Evolutionary conservation across 2,888 invertebrate genomes (phyloP).

Genomic region (Patella pellucida): DNA sequence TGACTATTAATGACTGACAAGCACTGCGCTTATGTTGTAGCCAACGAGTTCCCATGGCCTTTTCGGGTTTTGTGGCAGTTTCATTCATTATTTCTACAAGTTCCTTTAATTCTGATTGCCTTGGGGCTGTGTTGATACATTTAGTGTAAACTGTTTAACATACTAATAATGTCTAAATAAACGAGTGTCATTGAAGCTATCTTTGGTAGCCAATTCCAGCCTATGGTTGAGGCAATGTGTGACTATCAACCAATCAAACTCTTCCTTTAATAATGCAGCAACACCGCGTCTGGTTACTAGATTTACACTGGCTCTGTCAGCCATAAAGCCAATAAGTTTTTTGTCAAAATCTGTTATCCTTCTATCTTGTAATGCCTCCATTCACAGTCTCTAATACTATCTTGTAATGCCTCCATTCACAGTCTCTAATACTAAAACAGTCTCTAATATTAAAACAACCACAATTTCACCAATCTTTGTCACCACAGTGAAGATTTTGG

Average conservation of each 20-base stretch:
- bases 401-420: no score
- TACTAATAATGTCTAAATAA: not conserved
- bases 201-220: constrained; percentile 9
- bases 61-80: not conserved
- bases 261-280: not conserved
- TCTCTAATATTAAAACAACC: no score
- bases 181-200: not conserved
- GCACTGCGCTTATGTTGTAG: constrained; percentile 12
- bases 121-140: constrained; percentile 15
- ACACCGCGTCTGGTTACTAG: not conserved
- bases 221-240: constrained; percentile 16
- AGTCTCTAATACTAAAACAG: no score
- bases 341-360: no score
- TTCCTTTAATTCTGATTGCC: not conserved
- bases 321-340: no score
- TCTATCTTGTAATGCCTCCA: no score
- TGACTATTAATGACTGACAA: constrained; percentile 11
- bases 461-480: no score
- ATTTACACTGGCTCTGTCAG: no score
- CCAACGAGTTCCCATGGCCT: constrained; percentile 10
- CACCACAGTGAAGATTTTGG: no score
- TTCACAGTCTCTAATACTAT: no score
- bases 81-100: not conserved
- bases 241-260: constrained; percentile 2
- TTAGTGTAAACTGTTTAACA: not conserved